These are phyloP conservation scores for Anabacerthia variegaticeps DNA, from an alignment of 2,797 vertebrate genomes.

Conservation along the genomic window DNA sequence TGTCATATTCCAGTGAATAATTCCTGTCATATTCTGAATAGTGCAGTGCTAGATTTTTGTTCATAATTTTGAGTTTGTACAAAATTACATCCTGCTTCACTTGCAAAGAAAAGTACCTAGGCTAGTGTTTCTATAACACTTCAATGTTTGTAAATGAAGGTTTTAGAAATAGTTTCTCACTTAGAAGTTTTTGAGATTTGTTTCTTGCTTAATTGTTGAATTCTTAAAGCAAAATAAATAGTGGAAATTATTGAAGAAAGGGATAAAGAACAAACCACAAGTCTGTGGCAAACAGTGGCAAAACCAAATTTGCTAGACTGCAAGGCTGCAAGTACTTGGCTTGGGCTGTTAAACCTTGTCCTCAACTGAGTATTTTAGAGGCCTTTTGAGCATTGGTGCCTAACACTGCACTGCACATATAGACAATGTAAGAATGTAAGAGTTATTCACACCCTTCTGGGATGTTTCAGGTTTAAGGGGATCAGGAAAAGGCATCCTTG, in stretches of 20 bases:
- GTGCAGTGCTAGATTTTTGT: neutral
- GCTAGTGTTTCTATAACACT: neutral
- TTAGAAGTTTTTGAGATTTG: neutral
- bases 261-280: neutral
- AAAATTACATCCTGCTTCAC: neutral
- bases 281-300: neutral
- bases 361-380: neutral
- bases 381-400: neutral
- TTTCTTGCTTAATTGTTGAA: neutral
- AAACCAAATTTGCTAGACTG: neutral
- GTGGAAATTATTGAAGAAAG: neutral
- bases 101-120: neutral
- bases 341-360: neutral
- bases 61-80: neutral
- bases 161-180: neutral
- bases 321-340: neutral
- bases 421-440: no score
- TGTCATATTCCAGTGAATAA: neutral
- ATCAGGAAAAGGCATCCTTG: neutral
- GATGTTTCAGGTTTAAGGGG: neutral
- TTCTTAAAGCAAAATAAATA: neutral
- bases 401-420: accelerated
- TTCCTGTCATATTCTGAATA: neutral
- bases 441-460: neutral
- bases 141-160: neutral